Evolutionary conservation across 2,888 invertebrate species (phyloP).

Genomic region (Acleris holmiana): DNA sequence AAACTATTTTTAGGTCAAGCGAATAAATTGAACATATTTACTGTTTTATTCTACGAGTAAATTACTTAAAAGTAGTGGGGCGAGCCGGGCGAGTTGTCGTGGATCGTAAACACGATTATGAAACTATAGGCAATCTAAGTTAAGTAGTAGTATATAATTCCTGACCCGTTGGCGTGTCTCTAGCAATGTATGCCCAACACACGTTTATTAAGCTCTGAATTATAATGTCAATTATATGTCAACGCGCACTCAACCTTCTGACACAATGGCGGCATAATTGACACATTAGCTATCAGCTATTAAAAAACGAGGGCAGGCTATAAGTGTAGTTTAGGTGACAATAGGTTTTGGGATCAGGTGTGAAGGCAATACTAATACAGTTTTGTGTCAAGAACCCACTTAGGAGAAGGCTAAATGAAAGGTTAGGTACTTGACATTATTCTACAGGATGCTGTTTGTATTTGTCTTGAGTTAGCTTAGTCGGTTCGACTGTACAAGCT

Average conservation of each 20-base stretch:
- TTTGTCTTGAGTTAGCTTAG: background rate
- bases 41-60: no score
- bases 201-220: background rate
- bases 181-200: background rate
- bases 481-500: no score
- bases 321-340: conserved; percentile 12
- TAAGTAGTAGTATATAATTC: no score
- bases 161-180: no score
- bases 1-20: no score
- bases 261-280: conserved; percentile 34
- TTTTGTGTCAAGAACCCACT: conserved; percentile 38
- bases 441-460: conserved; percentile 1
- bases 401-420: conserved; percentile 34
- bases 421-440: conserved; percentile 20
- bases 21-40: no score
- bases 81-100: no score
- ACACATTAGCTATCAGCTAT: conserved; percentile 31
- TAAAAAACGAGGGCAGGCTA: conserved; percentile 29
- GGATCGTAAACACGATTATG: no score
- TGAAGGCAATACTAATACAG: conserved; percentile 26
- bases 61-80: no score
- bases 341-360: conserved; percentile 25
- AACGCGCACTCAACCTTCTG: conserved; percentile 32
- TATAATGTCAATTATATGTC: conserved; percentile 27
- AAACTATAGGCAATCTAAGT: no score